phyloP scores from a whole-genome alignment of 2,113 vertebrate genomes.

The Phycodurus eques region DNA sequence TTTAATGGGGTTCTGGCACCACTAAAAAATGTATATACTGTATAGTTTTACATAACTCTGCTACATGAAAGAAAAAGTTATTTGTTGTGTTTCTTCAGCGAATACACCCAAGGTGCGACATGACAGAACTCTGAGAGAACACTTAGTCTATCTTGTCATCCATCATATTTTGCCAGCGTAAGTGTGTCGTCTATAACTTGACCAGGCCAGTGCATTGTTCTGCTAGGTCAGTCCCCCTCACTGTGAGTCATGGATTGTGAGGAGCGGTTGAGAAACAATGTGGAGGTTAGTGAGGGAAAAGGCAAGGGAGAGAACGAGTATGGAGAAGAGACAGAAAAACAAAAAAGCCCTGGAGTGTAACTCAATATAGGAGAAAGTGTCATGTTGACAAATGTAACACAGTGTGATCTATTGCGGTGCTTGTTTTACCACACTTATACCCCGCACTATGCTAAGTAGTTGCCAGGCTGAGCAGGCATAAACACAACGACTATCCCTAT shows the following conservation, averaged over 20 bases:
- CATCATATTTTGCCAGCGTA: conserved; percentile 47
- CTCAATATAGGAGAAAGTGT: conserved; percentile 76
- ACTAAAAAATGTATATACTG: too few relatives aligned
- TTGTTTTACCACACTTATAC: conserved; percentile 54
- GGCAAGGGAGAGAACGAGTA: conserved; percentile 15
- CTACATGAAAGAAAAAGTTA: not conserved
- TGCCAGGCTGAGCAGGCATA: conserved; percentile 5
- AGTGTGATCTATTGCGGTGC: conserved; percentile 63
- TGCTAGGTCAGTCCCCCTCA: conserved; percentile 22
- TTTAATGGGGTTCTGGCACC: too few relatives aligned
- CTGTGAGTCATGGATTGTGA: conserved; percentile 23
- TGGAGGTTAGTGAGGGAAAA: conserved; percentile 13
- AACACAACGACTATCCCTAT: conserved; percentile 21
- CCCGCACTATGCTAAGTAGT: conserved; percentile 1
- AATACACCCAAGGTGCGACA: not conserved
- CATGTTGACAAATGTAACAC: conserved; percentile 75
- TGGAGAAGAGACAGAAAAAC: conserved; percentile 30
- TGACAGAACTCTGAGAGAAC: conserved; percentile 15
- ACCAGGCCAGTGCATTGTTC: conserved; percentile 37
- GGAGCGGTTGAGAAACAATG: conserved; percentile 10
- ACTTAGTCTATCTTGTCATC: conserved; percentile 45
- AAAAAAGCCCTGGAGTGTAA: conserved; percentile 74
- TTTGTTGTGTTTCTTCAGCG: not conserved
- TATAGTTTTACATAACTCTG: too few relatives aligned
- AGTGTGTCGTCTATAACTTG: conserved; percentile 19